These are phyloP conservation scores for Ochlodes sylvanus DNA, from an alignment of 2,888 invertebrate genomes.

Conservation along the genomic window DNA sequence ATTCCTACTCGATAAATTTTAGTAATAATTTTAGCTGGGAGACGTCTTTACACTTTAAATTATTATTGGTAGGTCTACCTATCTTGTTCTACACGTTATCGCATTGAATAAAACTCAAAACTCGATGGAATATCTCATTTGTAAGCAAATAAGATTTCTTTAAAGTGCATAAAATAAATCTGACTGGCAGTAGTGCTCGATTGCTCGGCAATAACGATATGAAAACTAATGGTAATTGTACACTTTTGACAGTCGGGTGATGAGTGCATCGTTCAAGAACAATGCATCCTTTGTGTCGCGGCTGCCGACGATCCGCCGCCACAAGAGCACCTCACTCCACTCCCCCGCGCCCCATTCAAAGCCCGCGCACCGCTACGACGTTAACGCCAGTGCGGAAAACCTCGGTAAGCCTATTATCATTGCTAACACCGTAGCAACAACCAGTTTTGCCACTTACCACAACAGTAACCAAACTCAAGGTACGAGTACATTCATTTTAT, in stretches of 20 bases:
- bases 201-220: constrained; percentile 8
- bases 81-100: no score
- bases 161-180: no score
- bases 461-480: constrained; percentile 17
- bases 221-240: constrained; percentile 45
- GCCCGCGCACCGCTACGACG: constrained; percentile 88
- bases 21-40: no score
- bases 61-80: no score
- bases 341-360: constrained; percentile 88
- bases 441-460: constrained; percentile 26
- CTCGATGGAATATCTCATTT: no score
- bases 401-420: constrained; percentile 83
- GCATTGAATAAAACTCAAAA: no score
- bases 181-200: no score
- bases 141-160: no score
- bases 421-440: constrained; percentile 3
- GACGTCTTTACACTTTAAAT: no score
- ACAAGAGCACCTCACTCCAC: constrained; percentile 91
- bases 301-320: constrained; percentile 93
- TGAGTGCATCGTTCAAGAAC: constrained; percentile 94
- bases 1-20: not conserved
- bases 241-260: constrained; percentile 86
- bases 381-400: constrained; percentile 91
- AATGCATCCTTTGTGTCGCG: constrained; percentile 97
- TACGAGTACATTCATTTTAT: constrained; percentile 28